Evolutionary conservation across 23 tunicate genomes (phyloP), one percentile per base, ranked within the genome.

Genomic region (Aplidium turbinatum): DNA sequence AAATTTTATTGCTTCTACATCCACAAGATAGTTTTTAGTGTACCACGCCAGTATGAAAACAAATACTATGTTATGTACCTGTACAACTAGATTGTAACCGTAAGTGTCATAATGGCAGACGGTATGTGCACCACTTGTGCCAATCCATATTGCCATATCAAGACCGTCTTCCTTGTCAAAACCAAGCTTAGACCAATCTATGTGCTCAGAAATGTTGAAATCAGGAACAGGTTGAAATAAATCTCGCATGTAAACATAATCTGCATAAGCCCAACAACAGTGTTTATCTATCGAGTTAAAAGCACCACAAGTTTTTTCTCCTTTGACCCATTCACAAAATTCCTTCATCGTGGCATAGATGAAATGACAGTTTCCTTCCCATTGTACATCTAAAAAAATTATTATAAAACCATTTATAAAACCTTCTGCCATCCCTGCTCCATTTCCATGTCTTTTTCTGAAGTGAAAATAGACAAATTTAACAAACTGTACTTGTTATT

Each of bases 101-200:
- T 91, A 91, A 0, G 91, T 78, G 63, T 91, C 97, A 68, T 83
- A 81, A 46, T 91, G 97, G 64, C 97, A 91, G 35, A 68, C 69
- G 42, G 97, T 91, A 50, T 91, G 82, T 34, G 97, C 86, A 31
- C 86, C 85, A 48, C 65, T 55, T 2, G 83, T 39, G 1, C 97
- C 97, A 66, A 91, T 51, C 97, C 97, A 91, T 7, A 91, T 84
- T 18, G 97, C 78, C 47, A 69, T 58, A 47, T 91, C 97, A n/a
- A 23, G 46, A 0, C 97, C 97, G 27, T 84, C 91, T 46, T 67
- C 55, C 38, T 38, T 38, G 11, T 19, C 28, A 39, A 75, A 83
- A 1, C 89, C 89, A 32, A 83, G 38, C 7, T 48, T 39, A 3
- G 47, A 36, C 89, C 89, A 83, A 3, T 65, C 50, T 22, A 83